Evolutionary conservation across 2,113 vertebrate genomes (phyloP).

Genomic region (Tetrao urogallus): DNA sequence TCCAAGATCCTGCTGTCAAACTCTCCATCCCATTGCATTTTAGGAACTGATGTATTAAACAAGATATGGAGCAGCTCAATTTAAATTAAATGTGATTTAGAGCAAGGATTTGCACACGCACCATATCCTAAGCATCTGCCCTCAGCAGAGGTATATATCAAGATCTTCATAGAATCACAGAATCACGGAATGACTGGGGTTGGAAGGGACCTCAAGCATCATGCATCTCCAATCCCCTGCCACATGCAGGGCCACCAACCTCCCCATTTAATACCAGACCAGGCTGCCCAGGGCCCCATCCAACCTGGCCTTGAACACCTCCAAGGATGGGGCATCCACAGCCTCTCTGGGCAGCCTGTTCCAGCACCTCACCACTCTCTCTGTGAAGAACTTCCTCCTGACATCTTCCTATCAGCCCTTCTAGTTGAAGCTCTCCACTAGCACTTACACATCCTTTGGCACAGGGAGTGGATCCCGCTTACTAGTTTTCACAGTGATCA

Average conservation of each 20-base stretch:
- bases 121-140: neutral
- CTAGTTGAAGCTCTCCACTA: neutral
- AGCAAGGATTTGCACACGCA: neutral
- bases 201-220: too few relatives aligned
- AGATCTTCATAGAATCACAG: neutral
- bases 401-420: neutral
- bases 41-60: neutral
- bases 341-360: too few relatives aligned
- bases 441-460: neutral
- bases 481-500: neutral
- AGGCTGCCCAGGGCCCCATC: too few relatives aligned
- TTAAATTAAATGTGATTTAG: neutral
- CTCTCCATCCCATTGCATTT: neutral
- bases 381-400: too few relatives aligned
- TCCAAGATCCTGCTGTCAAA: neutral
- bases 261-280: too few relatives aligned
- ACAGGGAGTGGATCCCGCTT: fast-evolving
- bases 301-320: too few relatives aligned
- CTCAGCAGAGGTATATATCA: neutral
- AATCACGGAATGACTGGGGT: too few relatives aligned
- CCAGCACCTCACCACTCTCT: too few relatives aligned
- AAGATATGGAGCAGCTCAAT: neutral
- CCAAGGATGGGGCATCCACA: too few relatives aligned
- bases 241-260: too few relatives aligned
- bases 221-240: too few relatives aligned